Conservation (phyloP, 2,888 invertebrate genomes). For the Pecten maximus region DNA sequence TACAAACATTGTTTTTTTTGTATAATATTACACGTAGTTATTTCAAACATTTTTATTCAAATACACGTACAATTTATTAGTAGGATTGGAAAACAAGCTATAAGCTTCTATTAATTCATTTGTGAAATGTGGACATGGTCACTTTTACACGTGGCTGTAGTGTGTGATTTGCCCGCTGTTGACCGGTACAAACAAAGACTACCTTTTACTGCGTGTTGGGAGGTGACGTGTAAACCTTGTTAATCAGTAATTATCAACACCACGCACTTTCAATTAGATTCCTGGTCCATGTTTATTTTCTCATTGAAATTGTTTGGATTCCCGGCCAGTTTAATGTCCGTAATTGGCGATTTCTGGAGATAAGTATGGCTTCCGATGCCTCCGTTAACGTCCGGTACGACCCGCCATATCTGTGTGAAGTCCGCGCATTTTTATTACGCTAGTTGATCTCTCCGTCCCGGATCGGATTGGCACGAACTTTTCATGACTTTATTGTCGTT, state of each 20-base stretch:
- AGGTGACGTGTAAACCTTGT: not conserved
- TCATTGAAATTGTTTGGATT: not conserved
- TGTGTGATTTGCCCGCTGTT: too few species aligned
- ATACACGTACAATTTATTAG: too few species aligned
- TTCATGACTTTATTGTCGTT: not conserved
- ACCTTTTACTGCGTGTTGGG: too few species aligned
- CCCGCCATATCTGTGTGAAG: constrained; percentile 26
- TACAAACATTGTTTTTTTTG: too few species aligned
- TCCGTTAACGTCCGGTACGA: not conserved
- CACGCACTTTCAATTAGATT: not conserved
- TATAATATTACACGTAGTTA: too few species aligned
- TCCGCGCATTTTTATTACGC: not conserved
- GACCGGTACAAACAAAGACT: too few species aligned
- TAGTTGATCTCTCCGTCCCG: not conserved
- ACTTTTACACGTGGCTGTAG: too few species aligned
- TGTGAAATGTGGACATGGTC: too few species aligned
- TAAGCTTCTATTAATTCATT: too few species aligned
- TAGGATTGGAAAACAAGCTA: too few species aligned
- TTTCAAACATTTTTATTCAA: too few species aligned
- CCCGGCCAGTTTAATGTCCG: constrained; percentile 16
- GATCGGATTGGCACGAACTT: constrained; percentile 15
- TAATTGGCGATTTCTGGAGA: not conserved
- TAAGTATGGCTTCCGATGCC: not conserved
- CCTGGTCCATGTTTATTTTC: not conserved
- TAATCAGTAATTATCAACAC: not conserved